Conservation (phyloP, 2,888 invertebrate genomes). For the Pyrrhosoma nymphula region DNA sequence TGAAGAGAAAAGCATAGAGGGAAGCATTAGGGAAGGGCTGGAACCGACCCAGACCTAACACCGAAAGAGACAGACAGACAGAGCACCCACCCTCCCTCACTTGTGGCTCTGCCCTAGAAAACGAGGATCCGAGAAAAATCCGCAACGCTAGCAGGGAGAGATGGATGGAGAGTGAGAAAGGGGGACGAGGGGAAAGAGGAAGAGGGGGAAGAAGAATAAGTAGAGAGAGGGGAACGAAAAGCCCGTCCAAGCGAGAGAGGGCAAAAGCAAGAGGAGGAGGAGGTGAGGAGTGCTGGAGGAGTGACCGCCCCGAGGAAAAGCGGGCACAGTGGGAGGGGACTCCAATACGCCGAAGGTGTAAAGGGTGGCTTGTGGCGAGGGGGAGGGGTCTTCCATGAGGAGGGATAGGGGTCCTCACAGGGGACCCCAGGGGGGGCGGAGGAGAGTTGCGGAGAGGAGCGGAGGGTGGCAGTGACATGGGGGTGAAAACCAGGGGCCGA, state of each 20-base stretch:
- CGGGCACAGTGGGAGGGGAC: not conserved
- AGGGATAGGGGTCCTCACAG: not conserved
- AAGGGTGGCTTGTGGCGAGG: not conserved
- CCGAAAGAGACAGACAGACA: not conserved
- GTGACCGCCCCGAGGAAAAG: not conserved
- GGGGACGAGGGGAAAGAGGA: not conserved
- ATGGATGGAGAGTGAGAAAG: not conserved
- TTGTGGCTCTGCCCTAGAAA: constrained; percentile 26
- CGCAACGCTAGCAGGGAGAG: not conserved
- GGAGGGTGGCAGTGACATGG: not conserved
- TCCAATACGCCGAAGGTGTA: not conserved
- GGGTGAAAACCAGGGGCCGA: not conserved
- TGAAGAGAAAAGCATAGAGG: too few relatives aligned
- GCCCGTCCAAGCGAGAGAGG: not conserved
- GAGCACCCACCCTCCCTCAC: not conserved
- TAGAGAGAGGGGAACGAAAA: not conserved
- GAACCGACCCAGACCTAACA: not conserved
- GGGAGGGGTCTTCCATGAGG: not conserved
- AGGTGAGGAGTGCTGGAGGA: too few relatives aligned
- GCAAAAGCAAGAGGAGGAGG: not conserved
- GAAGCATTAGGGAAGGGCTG: not conserved
- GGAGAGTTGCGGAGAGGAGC: not conserved
- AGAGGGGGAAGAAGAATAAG: not conserved
- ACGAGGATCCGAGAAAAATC: not conserved
- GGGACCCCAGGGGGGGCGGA: not conserved